phyloP scores from a whole-genome alignment of 1,140 invertebrate genomes.

The Magallana angulata region DNA sequence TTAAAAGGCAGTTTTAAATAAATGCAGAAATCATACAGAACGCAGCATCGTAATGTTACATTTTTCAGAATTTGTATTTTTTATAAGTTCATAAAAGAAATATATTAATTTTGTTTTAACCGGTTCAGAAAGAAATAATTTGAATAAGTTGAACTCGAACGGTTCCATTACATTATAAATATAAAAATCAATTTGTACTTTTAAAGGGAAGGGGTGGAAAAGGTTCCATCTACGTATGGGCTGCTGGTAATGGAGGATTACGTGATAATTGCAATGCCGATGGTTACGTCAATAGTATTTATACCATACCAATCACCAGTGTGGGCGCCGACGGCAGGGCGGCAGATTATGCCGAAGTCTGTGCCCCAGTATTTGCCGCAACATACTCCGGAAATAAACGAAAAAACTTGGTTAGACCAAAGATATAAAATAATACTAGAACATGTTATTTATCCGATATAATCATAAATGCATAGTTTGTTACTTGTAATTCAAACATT shows the following conservation, averaged over 20 bases:
- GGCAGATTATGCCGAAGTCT: neutral
- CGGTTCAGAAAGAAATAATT: no score
- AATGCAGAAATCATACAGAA: no score
- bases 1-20: no score
- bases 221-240: conserved; percentile 99
- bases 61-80: no score
- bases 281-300: conserved; percentile 98
- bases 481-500: no score
- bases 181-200: neutral
- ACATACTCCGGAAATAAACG: neutral
- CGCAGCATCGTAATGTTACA: no score
- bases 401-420: neutral
- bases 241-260: conserved; percentile 97
- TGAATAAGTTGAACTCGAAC: no score
- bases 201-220: conserved; percentile 91
- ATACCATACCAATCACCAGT: conserved; percentile 96
- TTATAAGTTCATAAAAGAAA: no score
- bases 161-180: no score
- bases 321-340: conserved; percentile 92
- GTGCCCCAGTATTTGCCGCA: neutral
- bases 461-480: neutral
- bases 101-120: no score
- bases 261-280: conserved; percentile 99
- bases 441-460: neutral
- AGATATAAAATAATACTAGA: neutral